Percentiles rank a stretch among this genome's conserved stretches.
These are phyloP conservation scores for Semotilus atromaculatus DNA, from an alignment of 2,797 vertebrate species.

Conservation along the genomic window DNA sequence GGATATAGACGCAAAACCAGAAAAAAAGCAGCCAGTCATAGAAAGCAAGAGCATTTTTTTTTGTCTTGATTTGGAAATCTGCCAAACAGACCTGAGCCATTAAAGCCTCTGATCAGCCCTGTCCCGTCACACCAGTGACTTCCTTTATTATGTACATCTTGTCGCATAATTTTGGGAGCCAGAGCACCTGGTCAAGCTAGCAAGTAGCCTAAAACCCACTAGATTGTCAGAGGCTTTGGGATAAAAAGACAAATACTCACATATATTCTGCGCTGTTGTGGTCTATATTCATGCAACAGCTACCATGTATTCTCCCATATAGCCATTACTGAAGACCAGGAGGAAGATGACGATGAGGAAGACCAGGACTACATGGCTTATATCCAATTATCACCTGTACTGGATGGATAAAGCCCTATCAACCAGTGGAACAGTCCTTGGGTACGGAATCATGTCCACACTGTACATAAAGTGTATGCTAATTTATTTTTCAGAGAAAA, in stretches of 20 bases:
- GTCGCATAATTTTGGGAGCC: constrained; percentile 83
- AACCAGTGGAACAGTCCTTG: constrained; percentile 86
- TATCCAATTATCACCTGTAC: constrained; percentile 97
- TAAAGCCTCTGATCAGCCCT: constrained; percentile 84
- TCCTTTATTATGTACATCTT: constrained; percentile 84
- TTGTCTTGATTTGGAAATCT: constrained; percentile 93
- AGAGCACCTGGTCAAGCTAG: constrained; percentile 82
- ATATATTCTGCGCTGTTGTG: constrained; percentile 95
- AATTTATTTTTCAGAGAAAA: constrained; percentile 99
- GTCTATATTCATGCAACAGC: constrained; percentile 98
- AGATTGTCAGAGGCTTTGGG: constrained; percentile 84
- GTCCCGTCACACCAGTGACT: constrained; percentile 84
- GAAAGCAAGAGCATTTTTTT: constrained; percentile 88
- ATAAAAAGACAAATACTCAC: constrained; percentile 78
- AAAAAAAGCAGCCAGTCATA: constrained; percentile 77
- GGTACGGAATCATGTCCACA: constrained; percentile 93
- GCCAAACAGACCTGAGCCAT: constrained; percentile 88
- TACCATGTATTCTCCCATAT: constrained; percentile 99
- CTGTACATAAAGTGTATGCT: constrained; percentile 99
- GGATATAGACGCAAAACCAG: constrained; percentile 66
- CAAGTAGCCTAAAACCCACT: constrained; percentile 79
- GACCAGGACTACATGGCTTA: constrained; percentile 96
- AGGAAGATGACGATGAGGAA: constrained; percentile 94
- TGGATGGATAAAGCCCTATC: constrained; percentile 93
- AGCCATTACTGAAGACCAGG: constrained; percentile 99